Percentiles rank a stretch among this genome's conserved stretches.
Conservation (phyloP, 1,140 invertebrate species). For the Neodiprion lecontei region DNA sequence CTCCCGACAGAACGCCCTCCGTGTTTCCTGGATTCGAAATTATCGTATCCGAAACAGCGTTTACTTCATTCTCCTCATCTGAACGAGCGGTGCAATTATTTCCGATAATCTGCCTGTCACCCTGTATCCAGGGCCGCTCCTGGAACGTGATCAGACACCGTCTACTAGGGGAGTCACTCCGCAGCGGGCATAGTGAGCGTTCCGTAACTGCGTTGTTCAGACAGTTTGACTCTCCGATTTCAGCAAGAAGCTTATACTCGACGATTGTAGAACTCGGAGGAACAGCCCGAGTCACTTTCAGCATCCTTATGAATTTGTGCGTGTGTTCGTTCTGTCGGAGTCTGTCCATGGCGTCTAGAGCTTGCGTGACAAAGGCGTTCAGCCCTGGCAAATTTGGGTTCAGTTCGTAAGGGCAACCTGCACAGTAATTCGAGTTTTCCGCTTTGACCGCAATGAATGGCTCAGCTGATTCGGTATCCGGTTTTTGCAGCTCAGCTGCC, state of each 20-base stretch:
- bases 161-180: conserved; percentile 40
- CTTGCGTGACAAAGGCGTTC: conserved; percentile 41
- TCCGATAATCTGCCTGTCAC: conserved; percentile 43
- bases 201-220: conserved; percentile 42
- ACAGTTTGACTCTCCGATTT: conserved; percentile 54
- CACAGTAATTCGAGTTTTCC: conserved; percentile 45
- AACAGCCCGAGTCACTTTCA: conserved; percentile 48
- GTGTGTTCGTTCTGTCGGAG: conserved; percentile 47
- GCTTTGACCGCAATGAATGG: conserved; percentile 52
- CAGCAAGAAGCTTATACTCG: conserved; percentile 49
- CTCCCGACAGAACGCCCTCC: neutral
- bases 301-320: conserved; percentile 47
- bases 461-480: conserved; percentile 12
- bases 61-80: conserved; percentile 44
- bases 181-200: conserved; percentile 46
- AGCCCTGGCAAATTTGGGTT: conserved; percentile 53
- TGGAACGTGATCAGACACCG: conserved; percentile 51
- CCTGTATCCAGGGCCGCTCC: conserved; percentile 46
- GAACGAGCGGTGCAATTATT: conserved; percentile 51
- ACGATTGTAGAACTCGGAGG: conserved; percentile 48
- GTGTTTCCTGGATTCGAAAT: conserved; percentile 18
- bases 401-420: conserved; percentile 55
- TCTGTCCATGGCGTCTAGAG: conserved; percentile 48
- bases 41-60: conserved; percentile 30
- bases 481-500: conserved; percentile 32